Conservation (phyloP, 2,888 invertebrate species). For the Cabera pusaria region DNA sequence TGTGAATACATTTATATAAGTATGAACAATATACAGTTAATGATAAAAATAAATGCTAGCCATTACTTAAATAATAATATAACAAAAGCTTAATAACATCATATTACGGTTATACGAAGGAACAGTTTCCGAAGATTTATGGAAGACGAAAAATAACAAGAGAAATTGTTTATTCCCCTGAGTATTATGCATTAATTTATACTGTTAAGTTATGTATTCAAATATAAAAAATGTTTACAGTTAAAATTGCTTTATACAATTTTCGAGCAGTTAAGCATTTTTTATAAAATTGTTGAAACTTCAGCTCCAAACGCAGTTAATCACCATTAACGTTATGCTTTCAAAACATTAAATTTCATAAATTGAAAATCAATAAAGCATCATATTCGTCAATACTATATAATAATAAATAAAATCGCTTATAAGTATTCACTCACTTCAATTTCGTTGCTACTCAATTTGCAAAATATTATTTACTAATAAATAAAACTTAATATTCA, state of each 20-base stretch:
- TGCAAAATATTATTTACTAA: slow-evolving; percentile 19
- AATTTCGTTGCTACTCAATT: slow-evolving; percentile 31
- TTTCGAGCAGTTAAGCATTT: slow-evolving; percentile 57
- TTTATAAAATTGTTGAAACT: slow-evolving; percentile 16
- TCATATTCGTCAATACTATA: slow-evolving; percentile 17
- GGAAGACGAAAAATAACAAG: slow-evolving; percentile 68
- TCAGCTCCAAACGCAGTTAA: too few species aligned
- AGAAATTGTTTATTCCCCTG: slow-evolving; percentile 41
- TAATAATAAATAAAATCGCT: background rate
- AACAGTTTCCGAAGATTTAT: slow-evolving; percentile 42
- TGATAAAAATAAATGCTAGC: slow-evolving; percentile 5
- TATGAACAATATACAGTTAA: slow-evolving; percentile 8
- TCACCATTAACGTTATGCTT: too few species aligned
- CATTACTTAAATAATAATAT: background rate
- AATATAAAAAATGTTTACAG: slow-evolving; percentile 66
- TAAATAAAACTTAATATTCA: slow-evolving; percentile 25
- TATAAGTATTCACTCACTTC: slow-evolving; percentile 3
- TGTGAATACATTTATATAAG: too few species aligned
- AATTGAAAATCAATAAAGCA: slow-evolving; percentile 24
- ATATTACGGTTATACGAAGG: slow-evolving; percentile 21
- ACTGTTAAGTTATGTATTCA: slow-evolving; percentile 49
- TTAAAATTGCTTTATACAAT: slow-evolving; percentile 69
- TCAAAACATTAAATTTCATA: too few species aligned
- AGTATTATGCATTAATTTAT: slow-evolving; percentile 42
- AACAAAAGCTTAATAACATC: slow-evolving; percentile 1